Base-by-base conservation (phyloP, 2,888 invertebrate species). In the Cryptus viduatorius region DNA sequence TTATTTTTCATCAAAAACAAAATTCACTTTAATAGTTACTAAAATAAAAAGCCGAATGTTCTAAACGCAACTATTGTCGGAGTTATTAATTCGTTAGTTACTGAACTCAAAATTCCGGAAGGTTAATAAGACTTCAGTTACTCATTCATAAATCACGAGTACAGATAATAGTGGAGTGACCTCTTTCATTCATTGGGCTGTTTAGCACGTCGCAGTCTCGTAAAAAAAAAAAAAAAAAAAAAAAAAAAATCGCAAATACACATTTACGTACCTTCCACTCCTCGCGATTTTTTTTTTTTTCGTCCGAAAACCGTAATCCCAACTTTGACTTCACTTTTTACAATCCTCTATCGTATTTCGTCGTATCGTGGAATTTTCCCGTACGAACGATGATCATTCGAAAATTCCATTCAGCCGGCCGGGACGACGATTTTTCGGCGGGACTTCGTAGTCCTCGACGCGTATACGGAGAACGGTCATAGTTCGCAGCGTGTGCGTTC, bases 401-500 rank as follows among this genome's bases (percentile, higher is more conserved):
- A 4, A 56, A 12, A 24, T 12, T 24, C 10, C 56, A 19, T 56
- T 56, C 56, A 19, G 61, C 48, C 42, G 31, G 59, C 73, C 73
- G 73, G 56, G 56, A 56, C 64, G 56, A 56, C 64, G 50, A 81
- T 79, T 86, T 87, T 86, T 84, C 87, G 84, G 76, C 86, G 84
- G 79, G 81, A 83, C 69, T 64, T 78, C 77, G 73, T 79, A 56
- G 71, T 53, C 68, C 24, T 48, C 37, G 31, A 61, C 78, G 46
- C 53, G 77, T 68, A 71, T 16, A 77, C 61, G 61, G 42, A 64
- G 61, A 46, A 61, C 8, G 31, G 31, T 31, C 61, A 56, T 56
- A 19, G 24, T 14, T 44, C 16, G 16, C 14, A 53, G 78, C 64
- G 48, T 37, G 64, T 16, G 29, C 44, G n/a, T 53, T 24, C 65